phyloP scores from a whole-genome alignment of 2,797 vertebrate genomes.

The Euthynnus affinis region DNA sequence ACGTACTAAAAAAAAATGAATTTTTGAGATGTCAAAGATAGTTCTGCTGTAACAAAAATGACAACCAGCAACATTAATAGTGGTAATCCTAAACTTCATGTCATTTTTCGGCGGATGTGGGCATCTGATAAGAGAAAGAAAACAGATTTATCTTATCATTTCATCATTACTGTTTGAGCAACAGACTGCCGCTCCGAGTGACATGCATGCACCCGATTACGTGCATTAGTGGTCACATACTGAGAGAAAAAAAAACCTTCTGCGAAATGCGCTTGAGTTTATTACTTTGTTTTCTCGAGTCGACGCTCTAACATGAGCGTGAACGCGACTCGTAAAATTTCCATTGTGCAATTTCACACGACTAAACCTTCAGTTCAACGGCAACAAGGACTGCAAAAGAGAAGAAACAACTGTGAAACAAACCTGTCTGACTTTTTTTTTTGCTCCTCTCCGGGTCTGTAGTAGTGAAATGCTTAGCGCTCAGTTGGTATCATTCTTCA shows the following conservation, averaged over 20 bases:
- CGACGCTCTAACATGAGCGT: background rate
- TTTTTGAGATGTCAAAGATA: background rate
- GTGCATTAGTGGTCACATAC: background rate
- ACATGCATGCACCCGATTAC: background rate
- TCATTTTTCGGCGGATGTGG: slow-evolving; percentile 23
- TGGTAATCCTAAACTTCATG: slow-evolving; percentile 39
- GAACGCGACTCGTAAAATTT: background rate
- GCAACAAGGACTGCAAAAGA: background rate
- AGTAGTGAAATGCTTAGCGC: slow-evolving; percentile 61
- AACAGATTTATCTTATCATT: background rate
- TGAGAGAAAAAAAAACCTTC: background rate
- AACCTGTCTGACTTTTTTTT: slow-evolving; percentile 82
- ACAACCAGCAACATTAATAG: background rate
- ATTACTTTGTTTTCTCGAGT: background rate
- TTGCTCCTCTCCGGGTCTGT: slow-evolving; percentile 51
- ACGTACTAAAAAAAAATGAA: background rate
- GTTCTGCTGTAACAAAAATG: background rate
- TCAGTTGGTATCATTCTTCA: slow-evolving; percentile 75
- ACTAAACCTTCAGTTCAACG: background rate
- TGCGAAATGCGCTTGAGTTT: background rate
- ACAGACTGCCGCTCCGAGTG: slow-evolving; percentile 5
- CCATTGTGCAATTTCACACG: background rate
- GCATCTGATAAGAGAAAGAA: slow-evolving; percentile 47
- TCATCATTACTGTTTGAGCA: background rate
- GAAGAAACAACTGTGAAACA: slow-evolving; percentile 68